Percentiles rank a stretch among this genome's conserved stretches.
Evolutionary conservation across 2,113 vertebrate genomes (phyloP).

Genomic region (Furnarius figulus): DNA sequence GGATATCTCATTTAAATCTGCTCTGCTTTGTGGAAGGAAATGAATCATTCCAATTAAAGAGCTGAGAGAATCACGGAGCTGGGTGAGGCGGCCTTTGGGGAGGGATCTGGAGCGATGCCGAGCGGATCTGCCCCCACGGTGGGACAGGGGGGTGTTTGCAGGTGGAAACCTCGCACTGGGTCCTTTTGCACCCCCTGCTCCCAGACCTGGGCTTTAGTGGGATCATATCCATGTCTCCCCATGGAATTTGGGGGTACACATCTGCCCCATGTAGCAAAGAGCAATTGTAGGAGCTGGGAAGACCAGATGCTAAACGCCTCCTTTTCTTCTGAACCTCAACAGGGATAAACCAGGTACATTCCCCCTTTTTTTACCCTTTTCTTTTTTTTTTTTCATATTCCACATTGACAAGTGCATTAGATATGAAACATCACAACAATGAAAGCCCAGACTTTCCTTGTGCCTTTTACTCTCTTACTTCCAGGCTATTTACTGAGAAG

Average conservation of each 20-base stretch:
- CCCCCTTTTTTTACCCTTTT: fast-evolving
- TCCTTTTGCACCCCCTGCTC: not conserved
- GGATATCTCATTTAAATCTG: not conserved
- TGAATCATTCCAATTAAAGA: slow-evolving; percentile 22
- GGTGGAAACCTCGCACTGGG: fast-evolving
- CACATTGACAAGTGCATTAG: slow-evolving; percentile 41
- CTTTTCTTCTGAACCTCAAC: not conserved
- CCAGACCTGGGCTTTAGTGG: fast-evolving
- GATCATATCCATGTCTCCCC: fast-evolving
- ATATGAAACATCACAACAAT: slow-evolving; percentile 40
- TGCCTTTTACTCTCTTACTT: slow-evolving; percentile 74
- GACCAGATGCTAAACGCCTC: not conserved
- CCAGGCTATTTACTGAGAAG: slow-evolving; percentile 73
- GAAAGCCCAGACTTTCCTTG: slow-evolving; percentile 35
- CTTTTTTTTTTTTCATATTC: not conserved
- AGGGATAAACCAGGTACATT: not conserved
- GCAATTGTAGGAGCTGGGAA: not conserved
- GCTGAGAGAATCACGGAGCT: not conserved
- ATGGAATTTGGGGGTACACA: fast-evolving
- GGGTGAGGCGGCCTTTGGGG: not conserved
- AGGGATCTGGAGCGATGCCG: not conserved
- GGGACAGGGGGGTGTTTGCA: not conserved
- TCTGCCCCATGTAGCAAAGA: not conserved
- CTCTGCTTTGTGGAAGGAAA: not conserved
- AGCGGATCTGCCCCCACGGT: fast-evolving